These are phyloP conservation scores for Sebastes trivittatus DNA, from an alignment of 2,797 vertebrate species.

Conservation along the genomic window DNA sequence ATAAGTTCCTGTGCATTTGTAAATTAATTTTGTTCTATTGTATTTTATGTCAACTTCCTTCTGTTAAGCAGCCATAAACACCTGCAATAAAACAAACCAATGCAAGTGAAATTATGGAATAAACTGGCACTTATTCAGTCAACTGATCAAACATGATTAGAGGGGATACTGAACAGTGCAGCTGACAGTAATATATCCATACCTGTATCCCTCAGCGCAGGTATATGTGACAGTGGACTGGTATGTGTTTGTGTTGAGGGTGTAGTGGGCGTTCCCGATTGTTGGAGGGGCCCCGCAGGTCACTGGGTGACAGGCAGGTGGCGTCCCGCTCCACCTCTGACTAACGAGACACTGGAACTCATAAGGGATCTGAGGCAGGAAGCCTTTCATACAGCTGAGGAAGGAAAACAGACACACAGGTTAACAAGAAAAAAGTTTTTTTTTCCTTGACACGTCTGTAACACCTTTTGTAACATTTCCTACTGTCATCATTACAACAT, in stretches of 20 bases:
- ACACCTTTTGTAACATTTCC: not conserved
- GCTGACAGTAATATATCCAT: slow-evolving; percentile 52
- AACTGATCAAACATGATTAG: not conserved
- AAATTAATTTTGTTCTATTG: not conserved
- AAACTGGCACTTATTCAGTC: not conserved
- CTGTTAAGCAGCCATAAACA: not conserved
- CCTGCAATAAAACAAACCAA: not conserved
- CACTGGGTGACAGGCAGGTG: slow-evolving; percentile 88
- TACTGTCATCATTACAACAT: not conserved
- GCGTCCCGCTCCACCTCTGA: slow-evolving; percentile 87
- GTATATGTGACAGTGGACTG: slow-evolving; percentile 88
- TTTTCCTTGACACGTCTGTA: not conserved
- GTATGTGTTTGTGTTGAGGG: slow-evolving; percentile 84
- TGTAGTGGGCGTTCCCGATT: slow-evolving; percentile 85
- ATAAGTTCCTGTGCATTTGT: not conserved
- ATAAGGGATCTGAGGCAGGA: slow-evolving; percentile 83
- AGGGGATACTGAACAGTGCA: not conserved
- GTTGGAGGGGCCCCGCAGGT: slow-evolving; percentile 84
- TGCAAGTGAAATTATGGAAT: not conserved
- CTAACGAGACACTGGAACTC: slow-evolving; percentile 89
- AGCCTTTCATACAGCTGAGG: slow-evolving; percentile 90
- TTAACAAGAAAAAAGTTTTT: not conserved
- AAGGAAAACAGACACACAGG: not conserved
- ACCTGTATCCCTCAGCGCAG: slow-evolving; percentile 93
- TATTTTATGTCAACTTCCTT: not conserved